Evolutionary conservation across 2,888 invertebrate genomes (phyloP), one percentile per base, ranked within the genome.

Genomic region (Acheta domesticus): DNA sequence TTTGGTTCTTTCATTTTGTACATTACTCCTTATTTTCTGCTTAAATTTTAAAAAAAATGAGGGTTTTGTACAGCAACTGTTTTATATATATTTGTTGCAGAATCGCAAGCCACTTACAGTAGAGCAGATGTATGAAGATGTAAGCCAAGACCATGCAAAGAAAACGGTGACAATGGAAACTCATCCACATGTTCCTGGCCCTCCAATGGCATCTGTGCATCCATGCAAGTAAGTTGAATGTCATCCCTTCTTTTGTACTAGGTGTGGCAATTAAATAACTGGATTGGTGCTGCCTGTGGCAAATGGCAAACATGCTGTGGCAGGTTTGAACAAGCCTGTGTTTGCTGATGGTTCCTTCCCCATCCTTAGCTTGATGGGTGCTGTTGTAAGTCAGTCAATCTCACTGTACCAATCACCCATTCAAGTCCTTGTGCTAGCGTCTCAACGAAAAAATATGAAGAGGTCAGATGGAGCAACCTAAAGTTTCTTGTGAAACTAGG

Each of bases 81-180:
- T 16, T 36, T 36, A 75, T 20, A 8, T 12, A 12, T 0, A 21
- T 21, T 23, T 73, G 76, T 82, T 86, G 79, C 86, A 96, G 95
- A 93, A 93, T 86, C 93, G 96, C 75, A 93, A 94, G 82, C 93
- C 96, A 21, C 89, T 99, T 82, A 93, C 92, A 49, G 96, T 96
- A 79, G 96, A 98, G 83, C 94, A 98, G 88, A 97, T 99, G 94
- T 99, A 98, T 88, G 98, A 99, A 88, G 99, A 99, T 88, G 97
- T 99, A 79, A 98, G 98, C 83, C 98, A 98, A 87, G 99, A 99
- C 89, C 99, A 99, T 89, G 99, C 97, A 11, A 97, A 98, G 89
- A 99, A 99, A 89, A 99, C 99, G 2, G 98, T 99, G 79, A 99
- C 99, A 75, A 97, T 99, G 95, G 99, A 99, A 89, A 90, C 93